Evolutionary conservation across 2,888 invertebrate genomes (phyloP).

Genomic region (Spodoptera littoralis): DNA sequence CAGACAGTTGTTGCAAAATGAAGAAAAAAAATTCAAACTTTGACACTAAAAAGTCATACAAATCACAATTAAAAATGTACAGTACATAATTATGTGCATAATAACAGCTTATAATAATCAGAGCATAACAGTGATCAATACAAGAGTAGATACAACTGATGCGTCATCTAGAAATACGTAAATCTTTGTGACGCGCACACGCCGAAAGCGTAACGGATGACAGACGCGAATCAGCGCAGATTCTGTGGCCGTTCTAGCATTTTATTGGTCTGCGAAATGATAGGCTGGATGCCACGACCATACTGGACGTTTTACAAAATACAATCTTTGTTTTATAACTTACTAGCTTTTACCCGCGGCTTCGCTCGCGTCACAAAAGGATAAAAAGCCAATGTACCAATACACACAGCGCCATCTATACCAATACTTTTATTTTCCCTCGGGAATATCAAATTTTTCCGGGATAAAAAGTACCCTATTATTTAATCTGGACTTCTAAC

Average conservation of each 20-base stretch:
- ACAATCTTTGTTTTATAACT: too few species aligned
- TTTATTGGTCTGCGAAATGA: conserved; percentile 16
- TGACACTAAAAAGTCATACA: background rate
- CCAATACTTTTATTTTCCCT: too few species aligned
- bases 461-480: too few species aligned
- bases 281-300: background rate
- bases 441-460: too few species aligned
- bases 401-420: too few species aligned
- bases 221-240: conserved; percentile 23
- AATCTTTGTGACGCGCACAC: conserved; percentile 49
- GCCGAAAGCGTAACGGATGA: conserved; percentile 70
- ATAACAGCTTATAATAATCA: conserved; percentile 22
- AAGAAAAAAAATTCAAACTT: background rate
- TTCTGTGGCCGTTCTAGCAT: conserved; percentile 34
- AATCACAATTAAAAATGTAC: background rate
- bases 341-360: too few species aligned
- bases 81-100: conserved; percentile 1
- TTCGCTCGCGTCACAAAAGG: too few species aligned
- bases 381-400: too few species aligned
- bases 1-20: background rate
- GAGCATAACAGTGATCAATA: conserved; percentile 38
- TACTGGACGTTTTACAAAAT: background rate
- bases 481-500: too few species aligned
- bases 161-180: conserved; percentile 29
- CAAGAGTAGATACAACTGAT: background rate